Percentiles rank a stretch among this genome's conserved stretches.
Conservation (phyloP, 2,888 invertebrate species). For the Leptopilina syphax region DNA sequence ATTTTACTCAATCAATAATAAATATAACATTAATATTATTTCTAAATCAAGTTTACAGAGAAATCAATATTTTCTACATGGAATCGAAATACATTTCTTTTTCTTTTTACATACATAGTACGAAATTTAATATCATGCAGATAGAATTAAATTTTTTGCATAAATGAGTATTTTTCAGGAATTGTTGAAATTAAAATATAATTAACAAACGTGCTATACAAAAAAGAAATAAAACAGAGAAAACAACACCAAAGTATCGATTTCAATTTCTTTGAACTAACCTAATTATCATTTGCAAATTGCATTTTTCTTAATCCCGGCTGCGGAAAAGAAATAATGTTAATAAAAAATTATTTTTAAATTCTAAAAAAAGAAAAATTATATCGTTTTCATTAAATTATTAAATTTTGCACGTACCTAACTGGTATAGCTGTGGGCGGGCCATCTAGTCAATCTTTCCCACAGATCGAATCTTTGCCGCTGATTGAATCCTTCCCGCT, state of each 20-base stretch:
- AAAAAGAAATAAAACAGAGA: neutral
- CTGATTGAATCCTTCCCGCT: slow-evolving; percentile 83
- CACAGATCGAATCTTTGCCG: slow-evolving; percentile 83
- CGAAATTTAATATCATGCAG: too few relatives aligned
- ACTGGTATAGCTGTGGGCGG: slow-evolving; percentile 78
- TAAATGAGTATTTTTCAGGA: too few relatives aligned
- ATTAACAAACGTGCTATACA: slow-evolving; percentile 31
- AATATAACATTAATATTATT: too few relatives aligned
- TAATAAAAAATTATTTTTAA: slow-evolving; percentile 5
- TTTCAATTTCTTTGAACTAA: slow-evolving; percentile 60
- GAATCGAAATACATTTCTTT: too few relatives aligned
- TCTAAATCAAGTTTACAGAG: too few relatives aligned
- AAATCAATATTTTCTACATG: too few relatives aligned
- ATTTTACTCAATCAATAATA: too few relatives aligned
- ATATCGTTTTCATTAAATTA: neutral
- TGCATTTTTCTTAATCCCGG: slow-evolving; percentile 63
- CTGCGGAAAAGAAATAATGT: slow-evolving; percentile 56
- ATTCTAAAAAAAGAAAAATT: too few relatives aligned
- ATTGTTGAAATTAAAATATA: neutral
- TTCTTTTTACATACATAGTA: too few relatives aligned
- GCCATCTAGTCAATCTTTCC: slow-evolving; percentile 86
- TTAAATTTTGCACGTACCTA: slow-evolving; percentile 59
- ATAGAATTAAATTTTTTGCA: too few relatives aligned
- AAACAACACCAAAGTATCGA: slow-evolving; percentile 49
- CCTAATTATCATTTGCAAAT: slow-evolving; percentile 66